phyloP scores from a whole-genome alignment of 2,888 invertebrate genomes.

The Muschampia staudingeri region DNA sequence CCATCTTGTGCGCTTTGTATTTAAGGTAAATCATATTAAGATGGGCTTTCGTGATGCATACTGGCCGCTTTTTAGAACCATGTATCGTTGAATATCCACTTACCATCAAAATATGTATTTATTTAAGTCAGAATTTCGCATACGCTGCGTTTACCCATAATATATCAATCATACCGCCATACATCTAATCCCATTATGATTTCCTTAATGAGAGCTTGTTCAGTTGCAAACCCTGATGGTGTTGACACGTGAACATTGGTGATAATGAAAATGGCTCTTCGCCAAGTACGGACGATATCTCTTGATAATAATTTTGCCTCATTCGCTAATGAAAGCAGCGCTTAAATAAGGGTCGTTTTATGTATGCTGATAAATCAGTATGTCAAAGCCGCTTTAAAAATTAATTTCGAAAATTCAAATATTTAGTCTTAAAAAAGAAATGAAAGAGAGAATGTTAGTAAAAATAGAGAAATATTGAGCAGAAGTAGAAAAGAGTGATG shows the following conservation, averaged over 20 bases:
- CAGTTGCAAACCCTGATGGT: constrained; percentile 3
- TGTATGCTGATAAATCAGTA: background rate
- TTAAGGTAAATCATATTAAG: background rate
- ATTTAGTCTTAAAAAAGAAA: too few relatives aligned
- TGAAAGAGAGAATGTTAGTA: background rate
- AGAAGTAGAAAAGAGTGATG: too few relatives aligned
- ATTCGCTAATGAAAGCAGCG: constrained; percentile 15
- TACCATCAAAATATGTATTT: background rate
- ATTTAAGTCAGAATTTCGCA: background rate
- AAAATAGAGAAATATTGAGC: background rate
- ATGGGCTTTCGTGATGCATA: background rate
- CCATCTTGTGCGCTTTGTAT: background rate
- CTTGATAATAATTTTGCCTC: constrained; percentile 42
- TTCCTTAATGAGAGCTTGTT: constrained; percentile 3
- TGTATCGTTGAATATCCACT: background rate
- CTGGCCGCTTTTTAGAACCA: background rate
- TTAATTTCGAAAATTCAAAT: too few relatives aligned
- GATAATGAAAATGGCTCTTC: constrained; percentile 69
- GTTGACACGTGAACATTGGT: constrained; percentile 62
- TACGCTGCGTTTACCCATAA: background rate
- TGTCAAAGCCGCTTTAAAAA: background rate
- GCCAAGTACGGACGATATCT: constrained; percentile 28
- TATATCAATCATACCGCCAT: background rate
- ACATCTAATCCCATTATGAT: background rate
- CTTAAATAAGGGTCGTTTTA: constrained; percentile 13